Percentiles rank a stretch among this genome's conserved stretches.
Conservation (phyloP, 2,797 vertebrate genomes). For the Etheostoma perlongum region DNA sequence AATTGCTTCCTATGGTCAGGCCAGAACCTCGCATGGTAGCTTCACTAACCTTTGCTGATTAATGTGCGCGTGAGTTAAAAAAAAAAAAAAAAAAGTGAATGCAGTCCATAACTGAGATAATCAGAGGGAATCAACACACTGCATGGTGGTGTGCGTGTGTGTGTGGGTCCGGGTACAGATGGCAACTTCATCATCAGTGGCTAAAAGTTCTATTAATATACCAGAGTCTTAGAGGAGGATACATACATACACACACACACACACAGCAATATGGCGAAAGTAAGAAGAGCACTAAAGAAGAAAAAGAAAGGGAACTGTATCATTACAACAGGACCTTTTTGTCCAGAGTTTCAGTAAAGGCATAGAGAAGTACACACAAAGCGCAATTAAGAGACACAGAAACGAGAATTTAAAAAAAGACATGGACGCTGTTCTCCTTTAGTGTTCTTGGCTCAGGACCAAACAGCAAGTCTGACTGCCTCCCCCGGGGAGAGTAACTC, state of each 20-base stretch:
- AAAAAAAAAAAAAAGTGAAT: neutral
- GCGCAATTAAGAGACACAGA: neutral
- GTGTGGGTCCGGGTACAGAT: conserved; percentile 49
- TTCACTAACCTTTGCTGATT: no score
- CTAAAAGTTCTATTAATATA: conserved; percentile 70
- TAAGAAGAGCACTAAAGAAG: neutral
- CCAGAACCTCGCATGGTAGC: no score
- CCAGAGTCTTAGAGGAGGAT: conserved; percentile 14
- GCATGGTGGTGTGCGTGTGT: neutral
- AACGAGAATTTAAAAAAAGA: conserved; percentile 3
- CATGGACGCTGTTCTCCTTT: conserved; percentile 26
- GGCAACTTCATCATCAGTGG: conserved; percentile 67
- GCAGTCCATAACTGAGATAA: neutral
- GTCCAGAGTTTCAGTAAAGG: neutral
- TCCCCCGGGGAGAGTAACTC: conserved; percentile 67
- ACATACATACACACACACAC: conserved; percentile 5
- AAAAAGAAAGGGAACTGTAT: neutral
- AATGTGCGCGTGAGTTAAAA: no score
- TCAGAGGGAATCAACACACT: neutral
- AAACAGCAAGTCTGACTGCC: conserved; percentile 52
- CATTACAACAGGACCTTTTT: neutral
- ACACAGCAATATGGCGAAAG: neutral
- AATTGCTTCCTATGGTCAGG: no score
- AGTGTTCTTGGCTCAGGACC: conserved; percentile 65
- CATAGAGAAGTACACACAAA: neutral